Base-by-base conservation (phyloP, 2,888 invertebrate genomes). In the Caenorhabditis panamensis region DNA sequence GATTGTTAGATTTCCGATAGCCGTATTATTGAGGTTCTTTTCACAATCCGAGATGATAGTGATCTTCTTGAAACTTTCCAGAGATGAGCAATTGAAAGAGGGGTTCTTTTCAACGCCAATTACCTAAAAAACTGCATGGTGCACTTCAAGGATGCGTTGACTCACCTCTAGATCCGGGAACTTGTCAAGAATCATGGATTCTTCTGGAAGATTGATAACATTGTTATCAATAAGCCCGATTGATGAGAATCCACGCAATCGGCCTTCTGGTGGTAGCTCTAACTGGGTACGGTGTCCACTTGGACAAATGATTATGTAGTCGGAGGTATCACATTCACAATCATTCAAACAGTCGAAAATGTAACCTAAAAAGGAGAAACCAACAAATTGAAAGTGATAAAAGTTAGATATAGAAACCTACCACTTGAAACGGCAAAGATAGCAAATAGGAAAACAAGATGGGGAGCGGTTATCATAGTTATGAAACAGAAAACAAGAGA, bases 301-400 rank as follows among this genome's bases (percentile, higher is more conserved):
- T 69, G 87, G 87, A 67, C 88, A 89, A 54, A 88, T 87, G 24
- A 89, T 82, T 5, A 86, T 73, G 58, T 87, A 87, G 37, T 87
- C 86, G 88, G 88, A 62, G 13, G 41, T 41, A 16, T 89, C 87
- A 54, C 88, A 89, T 31, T 85, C 82, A 59, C 88, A 89, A 2
- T 73, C 63, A 58, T 87, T 87, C 13, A 89, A 77, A 79, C 88
- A 89, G 16, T 81, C 69, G 69, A 87, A 89, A 6, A 82, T 59
- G 59, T 87, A 87, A 31, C 31, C 31, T 31, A 6, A 31, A 6
- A 6, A n/a, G n/a, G 31, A 31, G 9, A 31, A 31, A 31, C 31
- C 9, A 9, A 31, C n/a, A n/a, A n/a, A n/a, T n/a, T 31, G 31
- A 31, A 31, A 31, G 9, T 9, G 31, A 6, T 31, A 31, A 6